Percentiles rank a stretch among this genome's conserved stretches.
Conservation (phyloP, 2,888 invertebrate species). For the Andrena fulva region DNA sequence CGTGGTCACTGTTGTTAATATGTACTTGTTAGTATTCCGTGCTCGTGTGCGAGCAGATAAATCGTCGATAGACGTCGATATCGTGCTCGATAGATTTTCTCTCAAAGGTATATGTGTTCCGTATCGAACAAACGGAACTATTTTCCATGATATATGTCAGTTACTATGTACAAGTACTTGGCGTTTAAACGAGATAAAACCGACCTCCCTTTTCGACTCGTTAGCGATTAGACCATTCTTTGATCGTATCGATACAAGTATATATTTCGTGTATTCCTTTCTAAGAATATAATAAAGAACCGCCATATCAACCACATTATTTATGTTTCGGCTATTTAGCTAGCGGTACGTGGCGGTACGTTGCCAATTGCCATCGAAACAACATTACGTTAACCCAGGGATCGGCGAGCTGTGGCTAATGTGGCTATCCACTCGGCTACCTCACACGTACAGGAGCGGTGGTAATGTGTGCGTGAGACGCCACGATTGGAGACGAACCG, state of each 20-base stretch:
- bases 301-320: constrained; percentile 13
- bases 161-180: constrained; percentile 6
- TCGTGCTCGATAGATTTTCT: constrained; percentile 49
- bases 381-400: too few species aligned
- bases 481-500: too few species aligned
- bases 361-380: too few species aligned
- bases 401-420: too few species aligned
- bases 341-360: too few species aligned
- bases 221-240: constrained; percentile 48
- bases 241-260: constrained; percentile 62
- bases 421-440: too few species aligned
- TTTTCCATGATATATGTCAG: constrained; percentile 8
- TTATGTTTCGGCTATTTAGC: background rate
- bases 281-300: constrained; percentile 71
- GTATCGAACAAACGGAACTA: constrained; percentile 1
- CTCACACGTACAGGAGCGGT: too few species aligned
- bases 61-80: constrained; percentile 31
- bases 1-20: background rate
- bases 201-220: constrained; percentile 26
- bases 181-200: constrained; percentile 23
- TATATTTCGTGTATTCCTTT: constrained; percentile 75
- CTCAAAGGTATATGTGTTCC: constrained; percentile 66
- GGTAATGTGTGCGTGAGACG: too few species aligned
- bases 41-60: constrained; percentile 17
- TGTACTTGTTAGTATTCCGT: constrained; percentile 5